These are phyloP conservation scores for Notechis scutatus DNA, from an alignment of 2,113 vertebrate species.

Conservation along the genomic window DNA sequence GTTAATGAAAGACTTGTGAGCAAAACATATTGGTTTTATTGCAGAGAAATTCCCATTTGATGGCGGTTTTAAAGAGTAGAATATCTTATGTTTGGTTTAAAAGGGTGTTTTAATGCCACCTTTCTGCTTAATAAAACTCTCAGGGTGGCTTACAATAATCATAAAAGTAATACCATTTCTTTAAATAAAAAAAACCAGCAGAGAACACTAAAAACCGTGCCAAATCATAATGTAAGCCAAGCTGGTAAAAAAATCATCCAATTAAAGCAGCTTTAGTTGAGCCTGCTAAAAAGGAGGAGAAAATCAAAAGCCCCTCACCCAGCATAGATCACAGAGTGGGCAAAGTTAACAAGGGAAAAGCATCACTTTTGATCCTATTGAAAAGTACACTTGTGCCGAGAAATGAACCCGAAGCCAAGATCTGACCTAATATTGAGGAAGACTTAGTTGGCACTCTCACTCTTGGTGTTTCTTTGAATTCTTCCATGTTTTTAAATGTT, in stretches of 20 bases:
- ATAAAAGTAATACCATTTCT: not conserved
- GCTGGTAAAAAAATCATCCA: not conserved
- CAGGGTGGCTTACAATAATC: not conserved
- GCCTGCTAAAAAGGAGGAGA: not conserved
- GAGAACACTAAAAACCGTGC: not conserved
- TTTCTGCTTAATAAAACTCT: not conserved
- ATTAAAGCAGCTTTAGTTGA: not conserved
- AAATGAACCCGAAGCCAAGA: not conserved
- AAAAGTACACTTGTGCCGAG: not conserved
- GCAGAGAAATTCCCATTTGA: not conserved
- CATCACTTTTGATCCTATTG: not conserved
- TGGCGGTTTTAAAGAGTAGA: not conserved
- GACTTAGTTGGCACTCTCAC: not conserved
- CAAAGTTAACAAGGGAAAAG: not conserved
- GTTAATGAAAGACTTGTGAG: not conserved
- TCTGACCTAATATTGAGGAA: not conserved
- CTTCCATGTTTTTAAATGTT: too few species aligned
- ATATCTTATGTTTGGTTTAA: not conserved
- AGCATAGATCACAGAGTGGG: not conserved
- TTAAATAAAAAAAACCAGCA: not conserved
- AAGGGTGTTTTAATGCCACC: not conserved
- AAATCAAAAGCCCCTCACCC: not conserved
- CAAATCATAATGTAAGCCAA: not conserved
- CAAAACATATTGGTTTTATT: not conserved
- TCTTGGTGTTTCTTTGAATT: too few species aligned